A percentile compares a stretch with the other conserved stretches of the same genome.
Evolutionary conservation across 1,140 invertebrate species (phyloP).

Genomic region (Catajapyx aquilonaris): DNA sequence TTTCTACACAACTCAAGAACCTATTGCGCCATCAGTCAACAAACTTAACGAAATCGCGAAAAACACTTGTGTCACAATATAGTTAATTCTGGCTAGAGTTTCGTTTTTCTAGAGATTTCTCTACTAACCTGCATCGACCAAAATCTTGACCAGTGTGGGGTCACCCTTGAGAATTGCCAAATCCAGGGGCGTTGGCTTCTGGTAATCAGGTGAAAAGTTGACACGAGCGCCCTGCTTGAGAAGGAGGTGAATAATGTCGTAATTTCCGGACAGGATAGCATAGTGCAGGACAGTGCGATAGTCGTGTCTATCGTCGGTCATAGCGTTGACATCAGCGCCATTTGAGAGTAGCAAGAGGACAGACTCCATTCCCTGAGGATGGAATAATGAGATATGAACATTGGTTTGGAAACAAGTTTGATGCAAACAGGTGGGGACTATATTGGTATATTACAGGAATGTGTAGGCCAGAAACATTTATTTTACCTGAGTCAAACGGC

Average conservation of each 20-base stretch:
- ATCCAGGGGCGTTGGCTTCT: conserved; percentile 63
- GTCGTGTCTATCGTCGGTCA: conserved; percentile 56
- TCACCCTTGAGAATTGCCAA: conserved; percentile 65
- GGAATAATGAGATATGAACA: conserved; percentile 1
- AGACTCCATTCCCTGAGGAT: conserved; percentile 43
- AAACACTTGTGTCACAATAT: no score
- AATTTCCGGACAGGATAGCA: conserved; percentile 59
- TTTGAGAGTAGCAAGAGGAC: conserved; percentile 52
- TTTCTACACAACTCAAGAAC: no score
- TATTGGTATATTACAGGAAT: not conserved
- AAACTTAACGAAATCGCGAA: no score
- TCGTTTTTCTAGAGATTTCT: no score
- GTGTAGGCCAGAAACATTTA: conserved; percentile 3
- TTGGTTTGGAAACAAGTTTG: conserved; percentile 3
- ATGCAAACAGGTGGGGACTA: conserved; percentile 1
- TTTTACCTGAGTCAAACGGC: conserved; percentile 46
- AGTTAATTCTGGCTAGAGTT: no score
- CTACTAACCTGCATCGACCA: conserved; percentile 39
- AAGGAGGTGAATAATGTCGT: conserved; percentile 53
- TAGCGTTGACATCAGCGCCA: conserved; percentile 61
- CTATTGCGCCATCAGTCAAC: no score
- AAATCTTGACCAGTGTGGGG: conserved; percentile 40
- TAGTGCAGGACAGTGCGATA: conserved; percentile 67
- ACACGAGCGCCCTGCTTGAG: conserved; percentile 56
- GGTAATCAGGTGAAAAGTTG: conserved; percentile 40